Base-by-base conservation (phyloP, 2,888 invertebrate genomes). In the Andrena haemorrhoa region DNA sequence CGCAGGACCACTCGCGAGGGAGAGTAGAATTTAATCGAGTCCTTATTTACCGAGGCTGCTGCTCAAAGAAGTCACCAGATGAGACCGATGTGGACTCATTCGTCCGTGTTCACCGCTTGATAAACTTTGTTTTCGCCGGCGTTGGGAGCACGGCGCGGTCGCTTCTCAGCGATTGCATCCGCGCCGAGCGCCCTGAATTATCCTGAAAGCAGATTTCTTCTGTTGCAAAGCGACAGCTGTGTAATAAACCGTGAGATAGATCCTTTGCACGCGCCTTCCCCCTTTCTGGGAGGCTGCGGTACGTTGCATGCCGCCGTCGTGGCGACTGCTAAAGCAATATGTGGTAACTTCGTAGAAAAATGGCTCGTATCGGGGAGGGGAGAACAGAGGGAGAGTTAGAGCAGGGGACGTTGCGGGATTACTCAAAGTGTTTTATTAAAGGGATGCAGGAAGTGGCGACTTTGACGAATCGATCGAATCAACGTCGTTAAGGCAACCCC, bases 21-120 rank as follows among this genome's bases (percentile, higher is more conserved):
- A 75, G 78, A 85, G 84, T 85, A 84, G 87, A 87, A 87, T 87
- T 87, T 87, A 87, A 87, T 87, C 85, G 85, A 86, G 82, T 87
- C 82, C 77, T 77, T 85, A 84, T 87, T 87, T 87, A 87, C 84
- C 72, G 68, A 71, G 71, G 70, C 75, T 73, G 73, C 70, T 58
- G 78, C 82, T 84, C 82, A 87, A 87, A 87, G 86, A 83, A 83
- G 73, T 73, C 70, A 63, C 81, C 66, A 66, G 82, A 86, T 86
- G 79, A 84, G 84, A 71, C 79, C 60, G 65, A 79, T 75, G 73
- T 68, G 77, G 71, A 78, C 71, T 72, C 63, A 65, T 80, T 85
- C 78, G 82, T 83, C 79, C 71, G 73, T 75, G 76, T 73, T 77
- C 74, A 47, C 31, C 73, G 75, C 61, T 61, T 56, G 79, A 71